Conservation (phyloP, 2,113 vertebrate genomes). For the Microcebus murinus region DNA sequence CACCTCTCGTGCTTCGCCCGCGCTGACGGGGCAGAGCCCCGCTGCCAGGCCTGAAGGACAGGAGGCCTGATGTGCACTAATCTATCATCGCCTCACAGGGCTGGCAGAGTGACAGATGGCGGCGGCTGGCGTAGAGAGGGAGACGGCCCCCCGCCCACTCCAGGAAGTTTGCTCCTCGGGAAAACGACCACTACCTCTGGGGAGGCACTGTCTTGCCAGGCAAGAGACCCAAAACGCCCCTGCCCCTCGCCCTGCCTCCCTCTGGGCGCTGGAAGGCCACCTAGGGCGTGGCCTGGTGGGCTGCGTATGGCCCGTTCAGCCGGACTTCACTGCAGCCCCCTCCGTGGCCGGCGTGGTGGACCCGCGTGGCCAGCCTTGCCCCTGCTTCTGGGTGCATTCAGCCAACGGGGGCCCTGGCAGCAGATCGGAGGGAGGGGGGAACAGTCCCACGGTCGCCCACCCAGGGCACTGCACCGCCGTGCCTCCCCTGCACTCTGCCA, state of each 20-base stretch:
- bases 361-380: fast-evolving
- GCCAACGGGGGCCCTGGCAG: not conserved
- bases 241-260: not conserved
- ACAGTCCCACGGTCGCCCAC: not conserved
- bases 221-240: not conserved
- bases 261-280: not conserved
- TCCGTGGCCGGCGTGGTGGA: not conserved
- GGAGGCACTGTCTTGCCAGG: not conserved
- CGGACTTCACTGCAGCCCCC: not conserved
- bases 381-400: not conserved
- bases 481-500: too few species aligned
- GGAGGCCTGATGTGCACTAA: conserved; percentile 74
- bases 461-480: fast-evolving
- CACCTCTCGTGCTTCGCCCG: not conserved
- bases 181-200: not conserved
- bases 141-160: conserved; percentile 1
- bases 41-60: conserved; percentile 72
- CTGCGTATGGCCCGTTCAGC: not conserved
- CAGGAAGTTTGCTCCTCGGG: not conserved
- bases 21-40: conserved; percentile 66
- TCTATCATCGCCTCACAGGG: conserved; percentile 66
- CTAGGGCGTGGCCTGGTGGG: fast-evolving
- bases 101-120: conserved; percentile 77
- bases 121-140: not conserved
- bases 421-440: not conserved